A percentile compares a stretch with the other conserved stretches of the same genome.
These are phyloP conservation scores for Anoplopoma fimbria DNA, from an alignment of 2,113 vertebrate species.

Conservation along the genomic window DNA sequence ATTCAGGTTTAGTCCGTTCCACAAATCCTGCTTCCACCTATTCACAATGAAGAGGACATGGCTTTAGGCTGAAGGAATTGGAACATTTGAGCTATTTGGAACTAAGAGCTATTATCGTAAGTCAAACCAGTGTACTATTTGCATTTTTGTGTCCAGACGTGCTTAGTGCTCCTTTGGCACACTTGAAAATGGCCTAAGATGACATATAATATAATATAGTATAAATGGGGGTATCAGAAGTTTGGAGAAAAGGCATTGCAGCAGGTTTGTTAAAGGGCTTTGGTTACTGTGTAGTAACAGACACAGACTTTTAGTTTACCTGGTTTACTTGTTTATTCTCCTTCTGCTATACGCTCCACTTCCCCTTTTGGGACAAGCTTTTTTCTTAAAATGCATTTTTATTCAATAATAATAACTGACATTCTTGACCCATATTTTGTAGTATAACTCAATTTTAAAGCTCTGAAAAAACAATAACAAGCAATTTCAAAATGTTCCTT, in stretches of 20 bases:
- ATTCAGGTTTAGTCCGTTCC: not conserved
- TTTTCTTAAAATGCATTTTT: not conserved
- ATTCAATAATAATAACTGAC: not conserved
- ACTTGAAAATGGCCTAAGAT: not conserved
- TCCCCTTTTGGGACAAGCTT: not conserved
- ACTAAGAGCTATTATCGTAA: too few relatives aligned
- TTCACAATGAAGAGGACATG: not conserved
- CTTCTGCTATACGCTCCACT: not conserved
- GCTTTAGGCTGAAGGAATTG: not conserved
- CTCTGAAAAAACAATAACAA: constrained; percentile 11
- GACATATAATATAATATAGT: not conserved
- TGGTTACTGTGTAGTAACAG: not conserved
- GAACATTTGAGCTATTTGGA: too few relatives aligned
- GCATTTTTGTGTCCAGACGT: not conserved
- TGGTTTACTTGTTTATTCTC: not conserved
- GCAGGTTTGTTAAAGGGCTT: not conserved
- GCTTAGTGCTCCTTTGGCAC: not conserved
- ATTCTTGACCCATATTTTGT: not conserved
- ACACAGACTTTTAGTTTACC: not conserved
- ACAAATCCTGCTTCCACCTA: not conserved
- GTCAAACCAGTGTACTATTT: not conserved
- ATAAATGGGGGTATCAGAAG: not conserved
- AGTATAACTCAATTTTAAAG: not conserved
- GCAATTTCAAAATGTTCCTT: not conserved
- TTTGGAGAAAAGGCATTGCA: not conserved